Percentiles rank a stretch among this genome's conserved stretches.
phyloP scores from a whole-genome alignment of 1,140 invertebrate genomes.

The Euwallacea similis region DNA sequence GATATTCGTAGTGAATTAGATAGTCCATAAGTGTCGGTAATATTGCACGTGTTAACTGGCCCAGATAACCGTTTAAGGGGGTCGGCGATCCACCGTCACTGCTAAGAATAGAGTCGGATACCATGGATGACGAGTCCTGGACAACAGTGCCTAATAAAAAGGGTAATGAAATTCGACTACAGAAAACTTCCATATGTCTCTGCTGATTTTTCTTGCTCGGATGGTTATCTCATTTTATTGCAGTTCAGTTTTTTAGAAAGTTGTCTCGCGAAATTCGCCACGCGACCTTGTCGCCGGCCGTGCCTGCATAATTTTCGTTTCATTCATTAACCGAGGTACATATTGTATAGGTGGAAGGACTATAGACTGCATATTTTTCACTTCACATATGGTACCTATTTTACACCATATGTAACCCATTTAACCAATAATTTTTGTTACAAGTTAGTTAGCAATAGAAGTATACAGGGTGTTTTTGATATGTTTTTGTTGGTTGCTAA shows the following conservation, averaged over 20 bases:
- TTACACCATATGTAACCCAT: too few species aligned
- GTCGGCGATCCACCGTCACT: slow-evolving; percentile 40
- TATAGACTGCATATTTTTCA: neutral
- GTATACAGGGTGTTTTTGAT: too few species aligned
- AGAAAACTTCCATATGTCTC: slow-evolving; percentile 20
- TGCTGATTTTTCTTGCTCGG: slow-evolving; percentile 6
- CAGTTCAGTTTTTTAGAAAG: slow-evolving; percentile 36
- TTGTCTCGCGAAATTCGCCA: slow-evolving; percentile 27
- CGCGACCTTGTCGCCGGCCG: slow-evolving; percentile 26
- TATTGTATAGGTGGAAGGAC: neutral
- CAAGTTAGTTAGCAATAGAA: too few species aligned
- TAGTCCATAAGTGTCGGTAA: slow-evolving; percentile 16
- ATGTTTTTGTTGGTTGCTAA: too few species aligned
- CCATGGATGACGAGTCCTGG: slow-evolving; percentile 41
- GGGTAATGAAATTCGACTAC: too few species aligned
- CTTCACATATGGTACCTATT: too few species aligned
- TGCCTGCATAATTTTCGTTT: slow-evolving; percentile 12
- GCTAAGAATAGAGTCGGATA: slow-evolving; percentile 43
- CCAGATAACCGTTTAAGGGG: slow-evolving; percentile 41
- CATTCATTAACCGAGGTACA: neutral
- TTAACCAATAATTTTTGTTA: too few species aligned
- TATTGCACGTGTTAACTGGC: slow-evolving; percentile 3
- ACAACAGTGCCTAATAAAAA: slow-evolving; percentile 14
- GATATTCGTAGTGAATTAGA: neutral
- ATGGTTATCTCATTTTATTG: slow-evolving; percentile 12